These are phyloP conservation scores for Acanthosepion esculentum DNA, from an alignment of 2,888 invertebrate genomes.

Conservation along the genomic window DNA sequence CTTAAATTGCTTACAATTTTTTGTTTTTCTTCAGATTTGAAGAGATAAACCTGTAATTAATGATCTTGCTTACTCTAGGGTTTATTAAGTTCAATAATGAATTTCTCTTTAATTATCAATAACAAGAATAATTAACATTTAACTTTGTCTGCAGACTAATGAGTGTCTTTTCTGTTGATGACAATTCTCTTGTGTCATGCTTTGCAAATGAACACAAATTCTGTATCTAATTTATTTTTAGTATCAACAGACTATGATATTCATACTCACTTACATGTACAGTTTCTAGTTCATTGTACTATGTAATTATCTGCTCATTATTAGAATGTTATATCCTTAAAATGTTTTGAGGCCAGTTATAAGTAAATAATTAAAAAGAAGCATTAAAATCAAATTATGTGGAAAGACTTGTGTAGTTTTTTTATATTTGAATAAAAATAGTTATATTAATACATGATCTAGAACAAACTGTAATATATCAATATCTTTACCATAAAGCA, in stretches of 20 bases:
- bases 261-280: not conserved
- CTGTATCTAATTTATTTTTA: not conserved
- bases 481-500: too few species aligned
- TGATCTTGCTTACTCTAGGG: not conserved
- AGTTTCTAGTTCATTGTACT: too few species aligned
- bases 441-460: too few species aligned
- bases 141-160: not conserved
- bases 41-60: not conserved
- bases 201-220: not conserved
- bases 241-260: not conserved
- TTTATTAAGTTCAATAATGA: not conserved
- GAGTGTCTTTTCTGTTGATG: not conserved
- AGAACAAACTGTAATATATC: too few species aligned
- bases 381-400: too few species aligned
- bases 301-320: too few species aligned
- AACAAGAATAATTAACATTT: not conserved
- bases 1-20: not conserved
- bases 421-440: too few species aligned
- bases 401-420: too few species aligned
- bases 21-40: not conserved
- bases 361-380: too few species aligned
- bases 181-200: not conserved
- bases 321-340: too few species aligned
- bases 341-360: too few species aligned
- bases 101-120: slow-evolving; percentile 2